A percentile compares a stretch with the other conserved stretches of the same genome.
phyloP scores from a whole-genome alignment of 37 sponge, comb jelly and placozoan species.

The Axinella damicornis region DNA sequence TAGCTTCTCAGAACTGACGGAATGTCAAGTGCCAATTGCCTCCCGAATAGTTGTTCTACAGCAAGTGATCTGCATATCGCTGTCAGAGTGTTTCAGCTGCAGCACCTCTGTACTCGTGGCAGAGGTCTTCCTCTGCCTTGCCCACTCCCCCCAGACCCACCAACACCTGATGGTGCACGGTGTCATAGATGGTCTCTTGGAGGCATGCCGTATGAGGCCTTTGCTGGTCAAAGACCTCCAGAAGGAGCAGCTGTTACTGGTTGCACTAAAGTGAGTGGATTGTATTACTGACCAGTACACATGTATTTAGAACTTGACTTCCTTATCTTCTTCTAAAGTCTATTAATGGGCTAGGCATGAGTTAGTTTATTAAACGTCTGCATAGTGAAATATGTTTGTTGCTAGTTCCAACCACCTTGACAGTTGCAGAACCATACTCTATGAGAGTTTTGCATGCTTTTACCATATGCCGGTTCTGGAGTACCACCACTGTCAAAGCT shows the following conservation, averaged over 20 bases:
- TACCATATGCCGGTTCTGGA: too few species aligned
- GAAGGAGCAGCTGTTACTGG: not conserved
- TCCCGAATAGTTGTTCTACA: slow-evolving; percentile 1
- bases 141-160: slow-evolving; percentile 22
- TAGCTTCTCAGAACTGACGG: slow-evolving; percentile 36
- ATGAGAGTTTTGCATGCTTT: too few species aligned
- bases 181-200: not conserved
- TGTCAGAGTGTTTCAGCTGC: not conserved
- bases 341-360: too few species aligned
- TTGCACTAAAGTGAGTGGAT: too few species aligned
- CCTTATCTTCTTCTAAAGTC: too few species aligned
- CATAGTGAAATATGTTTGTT: too few species aligned
- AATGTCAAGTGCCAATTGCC: slow-evolving; percentile 31
- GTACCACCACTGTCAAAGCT: too few species aligned
- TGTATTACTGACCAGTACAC: too few species aligned
- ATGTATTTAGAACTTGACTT: too few species aligned
- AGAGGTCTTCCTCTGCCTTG: slow-evolving; percentile 14
- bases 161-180: not conserved
- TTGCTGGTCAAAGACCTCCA: not conserved
- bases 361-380: too few species aligned
- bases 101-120: slow-evolving; percentile 7
- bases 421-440: too few species aligned
- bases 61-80: slow-evolving; percentile 30
- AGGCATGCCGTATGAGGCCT: not conserved
- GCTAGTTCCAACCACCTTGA: too few species aligned